Conservation (phyloP, 53 echinoderm and acorn worm species). For the Temnopleurus reevesii region DNA sequence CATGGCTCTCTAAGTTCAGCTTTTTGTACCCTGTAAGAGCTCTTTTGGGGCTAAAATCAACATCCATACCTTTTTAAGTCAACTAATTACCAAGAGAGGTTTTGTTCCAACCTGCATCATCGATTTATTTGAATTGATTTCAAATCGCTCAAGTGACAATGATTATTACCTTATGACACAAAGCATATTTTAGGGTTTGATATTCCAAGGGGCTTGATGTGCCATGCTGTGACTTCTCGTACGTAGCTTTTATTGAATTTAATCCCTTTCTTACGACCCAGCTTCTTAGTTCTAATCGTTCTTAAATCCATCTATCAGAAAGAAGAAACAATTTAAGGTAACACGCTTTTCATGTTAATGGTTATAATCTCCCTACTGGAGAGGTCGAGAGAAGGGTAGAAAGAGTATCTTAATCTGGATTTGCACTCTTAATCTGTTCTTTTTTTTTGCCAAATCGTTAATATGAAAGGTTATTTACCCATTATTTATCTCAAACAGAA, state of each 20-base stretch:
- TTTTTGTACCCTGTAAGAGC: too few species aligned
- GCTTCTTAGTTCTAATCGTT: background rate
- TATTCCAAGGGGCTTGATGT: background rate
- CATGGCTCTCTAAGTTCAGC: too few species aligned
- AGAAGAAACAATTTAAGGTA: background rate
- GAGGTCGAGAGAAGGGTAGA: background rate
- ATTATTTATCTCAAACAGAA: background rate
- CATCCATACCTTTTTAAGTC: too few species aligned
- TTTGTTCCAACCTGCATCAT: too few species aligned
- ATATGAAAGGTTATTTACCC: background rate
- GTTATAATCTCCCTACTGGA: background rate
- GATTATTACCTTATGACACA: too few species aligned
- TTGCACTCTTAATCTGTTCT: background rate
- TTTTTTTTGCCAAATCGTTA: background rate
- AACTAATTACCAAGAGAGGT: too few species aligned
- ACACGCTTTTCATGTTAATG: background rate
- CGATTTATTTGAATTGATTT: too few species aligned
- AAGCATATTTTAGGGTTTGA: too few species aligned
- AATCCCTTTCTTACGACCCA: background rate
- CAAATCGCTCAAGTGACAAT: too few species aligned
- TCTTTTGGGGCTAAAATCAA: background rate
- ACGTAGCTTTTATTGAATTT: background rate
- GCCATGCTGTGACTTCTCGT: background rate
- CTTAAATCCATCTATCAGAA: too few species aligned
- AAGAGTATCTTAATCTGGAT: background rate